Conservation (phyloP, 1,140 invertebrate species). For the Drosophila rufa region DNA sequence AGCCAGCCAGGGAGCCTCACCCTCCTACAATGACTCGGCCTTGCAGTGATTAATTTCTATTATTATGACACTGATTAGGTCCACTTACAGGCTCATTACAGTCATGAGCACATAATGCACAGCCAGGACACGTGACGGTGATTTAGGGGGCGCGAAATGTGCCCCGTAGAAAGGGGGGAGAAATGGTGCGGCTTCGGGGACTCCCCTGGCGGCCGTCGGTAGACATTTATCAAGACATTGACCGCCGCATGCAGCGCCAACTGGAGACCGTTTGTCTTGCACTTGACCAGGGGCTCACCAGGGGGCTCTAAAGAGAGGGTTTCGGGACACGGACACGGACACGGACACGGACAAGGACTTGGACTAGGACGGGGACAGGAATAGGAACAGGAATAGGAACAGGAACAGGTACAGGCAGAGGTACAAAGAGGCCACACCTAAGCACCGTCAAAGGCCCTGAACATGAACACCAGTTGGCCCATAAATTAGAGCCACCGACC, state of each 20-base stretch:
- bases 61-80: conserved; percentile 83
- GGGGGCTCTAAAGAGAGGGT: conserved; percentile 5
- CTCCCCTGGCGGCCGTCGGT: conserved; percentile 28
- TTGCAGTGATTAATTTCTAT: conserved; percentile 79
- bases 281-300: conserved; percentile 64
- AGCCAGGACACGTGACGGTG: conserved; percentile 54
- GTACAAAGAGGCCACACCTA: conserved; percentile 21
- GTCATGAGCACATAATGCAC: conserved; percentile 73
- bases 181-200: background rate
- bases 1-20: background rate
- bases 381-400: background rate
- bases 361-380: too few relatives aligned
- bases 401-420: background rate
- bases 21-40: conserved; percentile 9
- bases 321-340: background rate
- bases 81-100: conserved; percentile 83
- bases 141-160: conserved; percentile 30
- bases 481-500: conserved; percentile 40
- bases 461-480: conserved; percentile 55
- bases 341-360: background rate
- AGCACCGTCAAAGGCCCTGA: conserved; percentile 39
- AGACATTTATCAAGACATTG: conserved; percentile 79
- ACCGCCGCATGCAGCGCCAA: conserved; percentile 74
- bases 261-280: conserved; percentile 75
- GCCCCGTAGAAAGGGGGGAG: background rate